phyloP scores from a whole-genome alignment of 2,113 vertebrate genomes.

The Verasper variegatus region DNA sequence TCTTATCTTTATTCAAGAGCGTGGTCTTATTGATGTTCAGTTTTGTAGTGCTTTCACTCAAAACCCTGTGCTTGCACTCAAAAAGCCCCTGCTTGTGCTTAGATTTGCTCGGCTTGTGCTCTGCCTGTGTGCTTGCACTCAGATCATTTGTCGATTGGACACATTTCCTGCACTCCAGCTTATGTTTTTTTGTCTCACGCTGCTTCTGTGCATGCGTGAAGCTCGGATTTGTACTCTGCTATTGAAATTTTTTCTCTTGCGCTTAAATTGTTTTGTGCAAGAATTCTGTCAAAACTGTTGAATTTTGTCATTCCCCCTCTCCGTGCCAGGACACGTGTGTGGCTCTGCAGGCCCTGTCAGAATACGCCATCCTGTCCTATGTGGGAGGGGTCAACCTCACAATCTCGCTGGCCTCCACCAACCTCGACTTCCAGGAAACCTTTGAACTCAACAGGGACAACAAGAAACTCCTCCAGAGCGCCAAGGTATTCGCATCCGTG shows the following conservation, averaged over 20 bases:
- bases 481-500: conserved; percentile 80
- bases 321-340: conserved; percentile 90
- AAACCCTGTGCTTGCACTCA: background rate
- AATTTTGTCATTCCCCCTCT: background rate
- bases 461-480: conserved; percentile 91
- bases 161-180: too few relatives aligned
- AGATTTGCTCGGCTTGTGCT: background rate
- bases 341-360: conserved; percentile 92
- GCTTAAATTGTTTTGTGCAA: too few relatives aligned
- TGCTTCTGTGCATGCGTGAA: too few relatives aligned
- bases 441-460: conserved; percentile 91
- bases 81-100: too few relatives aligned
- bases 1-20: background rate
- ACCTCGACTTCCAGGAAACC: conserved; percentile 94
- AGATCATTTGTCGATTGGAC: too few relatives aligned
- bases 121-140: too few relatives aligned
- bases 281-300: too few relatives aligned
- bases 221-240: too few relatives aligned
- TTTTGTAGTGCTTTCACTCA: too few relatives aligned
- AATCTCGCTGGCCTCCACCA: conserved; percentile 94
- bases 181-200: too few relatives aligned
- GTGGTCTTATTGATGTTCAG: too few relatives aligned
- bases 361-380: conserved; percentile 93
- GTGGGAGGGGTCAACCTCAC: conserved; percentile 92
- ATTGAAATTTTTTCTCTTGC: too few relatives aligned